Evolutionary conservation across 2,888 invertebrate species (phyloP).

Genomic region (Hermodice carunculata): DNA sequence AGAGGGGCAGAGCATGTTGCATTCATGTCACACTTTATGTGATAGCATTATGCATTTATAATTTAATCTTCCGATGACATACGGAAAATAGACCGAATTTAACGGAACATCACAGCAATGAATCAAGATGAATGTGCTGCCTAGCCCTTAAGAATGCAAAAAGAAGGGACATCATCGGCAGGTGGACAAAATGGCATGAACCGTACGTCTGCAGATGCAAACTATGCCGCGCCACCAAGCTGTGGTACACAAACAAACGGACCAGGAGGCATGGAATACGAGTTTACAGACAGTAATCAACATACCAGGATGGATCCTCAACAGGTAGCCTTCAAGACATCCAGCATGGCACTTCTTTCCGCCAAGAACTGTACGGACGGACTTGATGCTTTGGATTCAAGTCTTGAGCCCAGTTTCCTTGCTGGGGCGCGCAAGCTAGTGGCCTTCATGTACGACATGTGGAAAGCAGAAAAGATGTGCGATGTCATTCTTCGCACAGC

Average conservation of each 20-base stretch:
- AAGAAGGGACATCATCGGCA: not conserved
- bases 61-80: too few relatives aligned
- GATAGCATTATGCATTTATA: too few relatives aligned
- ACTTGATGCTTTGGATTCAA: not conserved
- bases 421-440: not conserved
- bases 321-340: not conserved
- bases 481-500: not conserved
- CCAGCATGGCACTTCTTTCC: not conserved
- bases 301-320: not conserved
- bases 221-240: too few relatives aligned
- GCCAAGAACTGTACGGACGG: slow-evolving; percentile 1
- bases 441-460: slow-evolving; percentile 9
- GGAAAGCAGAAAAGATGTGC: not conserved
- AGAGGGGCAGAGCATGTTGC: too few relatives aligned
- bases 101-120: too few relatives aligned
- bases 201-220: too few relatives aligned
- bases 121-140: too few relatives aligned
- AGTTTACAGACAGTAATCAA: not conserved
- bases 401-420: not conserved
- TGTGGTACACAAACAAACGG: too few relatives aligned
- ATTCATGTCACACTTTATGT: too few relatives aligned
- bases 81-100: too few relatives aligned
- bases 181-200: not conserved
- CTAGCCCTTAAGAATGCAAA: too few relatives aligned
- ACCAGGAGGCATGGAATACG: too few relatives aligned